Evolutionary conservation across 2,113 vertebrate genomes (phyloP).

Genomic region (Phyllostomus discolor): DNA sequence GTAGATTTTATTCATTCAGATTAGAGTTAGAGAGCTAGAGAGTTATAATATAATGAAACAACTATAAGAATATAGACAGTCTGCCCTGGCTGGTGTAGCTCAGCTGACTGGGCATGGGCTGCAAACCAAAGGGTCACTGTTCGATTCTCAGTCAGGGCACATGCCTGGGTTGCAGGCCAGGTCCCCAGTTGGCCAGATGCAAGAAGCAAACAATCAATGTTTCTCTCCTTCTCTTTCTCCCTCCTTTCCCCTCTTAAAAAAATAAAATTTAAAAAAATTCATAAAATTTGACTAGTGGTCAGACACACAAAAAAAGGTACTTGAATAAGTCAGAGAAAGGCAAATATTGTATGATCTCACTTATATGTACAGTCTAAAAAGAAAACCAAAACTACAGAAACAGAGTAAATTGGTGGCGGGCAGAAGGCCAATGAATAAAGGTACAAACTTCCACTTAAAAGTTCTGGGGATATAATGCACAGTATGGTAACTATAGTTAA

Average conservation of each 20-base stretch:
- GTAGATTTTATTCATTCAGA: slow-evolving; percentile 8
- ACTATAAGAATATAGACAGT: not conserved
- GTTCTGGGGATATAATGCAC: not conserved
- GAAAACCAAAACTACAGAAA: not conserved
- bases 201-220: no score
- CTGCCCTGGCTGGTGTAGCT: no score
- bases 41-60: not conserved
- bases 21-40: not conserved
- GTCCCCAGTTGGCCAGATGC: no score
- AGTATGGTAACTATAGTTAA: not conserved
- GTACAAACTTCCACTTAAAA: not conserved
- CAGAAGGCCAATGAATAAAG: not conserved
- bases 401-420: not conserved
- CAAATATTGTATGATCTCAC: not conserved
- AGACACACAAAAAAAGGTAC: slow-evolving; percentile 71
- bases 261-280: no score
- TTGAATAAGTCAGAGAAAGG: slow-evolving; percentile 69
- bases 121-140: no score
- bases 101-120: no score
- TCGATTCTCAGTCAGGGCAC: no score
- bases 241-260: no score
- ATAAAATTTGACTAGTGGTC: slow-evolving; percentile 22
- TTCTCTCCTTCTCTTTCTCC: no score
- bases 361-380: not conserved
- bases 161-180: no score